Conservation (phyloP, 1,140 invertebrate genomes). For the Drosophila sp. region DNA sequence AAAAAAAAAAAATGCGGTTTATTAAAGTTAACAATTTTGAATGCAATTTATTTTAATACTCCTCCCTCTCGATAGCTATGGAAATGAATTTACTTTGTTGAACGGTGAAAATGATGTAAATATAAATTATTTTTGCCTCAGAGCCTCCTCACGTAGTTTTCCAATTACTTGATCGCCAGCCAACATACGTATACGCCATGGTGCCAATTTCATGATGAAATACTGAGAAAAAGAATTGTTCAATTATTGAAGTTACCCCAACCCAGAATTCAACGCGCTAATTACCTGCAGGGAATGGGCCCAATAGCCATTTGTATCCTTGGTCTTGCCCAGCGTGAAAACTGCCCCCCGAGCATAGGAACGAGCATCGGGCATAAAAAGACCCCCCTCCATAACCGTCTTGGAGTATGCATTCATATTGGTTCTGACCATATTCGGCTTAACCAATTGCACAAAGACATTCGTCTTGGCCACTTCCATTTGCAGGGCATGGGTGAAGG, state of each 20-base stretch:
- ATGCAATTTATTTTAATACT: constrained; percentile 50
- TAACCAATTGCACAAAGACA: constrained; percentile 92
- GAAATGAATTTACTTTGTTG: background rate
- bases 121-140: background rate
- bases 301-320: constrained; percentile 94
- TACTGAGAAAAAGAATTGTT: background rate
- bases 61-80: background rate
- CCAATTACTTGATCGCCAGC: background rate
- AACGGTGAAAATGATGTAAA: background rate
- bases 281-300: constrained; percentile 91
- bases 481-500: constrained; percentile 85
- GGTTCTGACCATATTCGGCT: constrained; percentile 93
- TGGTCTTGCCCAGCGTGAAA: constrained; percentile 89
- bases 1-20: constrained; percentile 59
- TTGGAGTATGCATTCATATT: constrained; percentile 94
- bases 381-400: constrained; percentile 87
- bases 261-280: background rate
- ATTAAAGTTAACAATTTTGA: constrained; percentile 53
- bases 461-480: constrained; percentile 90
- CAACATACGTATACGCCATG: background rate
- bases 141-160: background rate
- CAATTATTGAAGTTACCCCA: background rate
- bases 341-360: constrained; percentile 91
- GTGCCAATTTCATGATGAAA: background rate
- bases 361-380: constrained; percentile 90